These are phyloP conservation scores for Danaus melanippus DNA, from an alignment of 1,140 invertebrate species.

Conservation along the genomic window DNA sequence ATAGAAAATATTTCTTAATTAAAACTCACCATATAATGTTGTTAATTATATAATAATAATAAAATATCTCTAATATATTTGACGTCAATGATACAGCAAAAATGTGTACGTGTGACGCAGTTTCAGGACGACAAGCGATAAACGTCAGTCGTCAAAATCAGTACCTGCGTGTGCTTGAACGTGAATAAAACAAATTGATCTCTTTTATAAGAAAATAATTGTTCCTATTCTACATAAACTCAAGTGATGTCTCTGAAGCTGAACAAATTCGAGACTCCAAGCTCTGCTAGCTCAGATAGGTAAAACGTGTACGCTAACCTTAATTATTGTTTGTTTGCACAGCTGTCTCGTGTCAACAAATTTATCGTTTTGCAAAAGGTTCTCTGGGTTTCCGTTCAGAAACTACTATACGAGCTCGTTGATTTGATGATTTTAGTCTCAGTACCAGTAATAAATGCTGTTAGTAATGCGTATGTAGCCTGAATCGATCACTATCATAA, in stretches of 20 bases:
- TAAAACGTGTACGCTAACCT: constrained; percentile 68
- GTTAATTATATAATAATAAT: too few species aligned
- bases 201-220: constrained; percentile 25
- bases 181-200: constrained; percentile 37
- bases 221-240: constrained; percentile 24
- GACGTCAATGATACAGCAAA: constrained; percentile 14
- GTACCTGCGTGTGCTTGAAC: constrained; percentile 42
- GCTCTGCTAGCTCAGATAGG: constrained; percentile 88
- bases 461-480: constrained; percentile 12
- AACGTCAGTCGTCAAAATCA: constrained; percentile 36
- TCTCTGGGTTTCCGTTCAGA: constrained; percentile 15
- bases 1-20: too few species aligned
- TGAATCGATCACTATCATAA: constrained; percentile 38
- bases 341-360: constrained; percentile 61
- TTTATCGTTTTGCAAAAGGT: constrained; percentile 30
- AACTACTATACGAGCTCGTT: constrained; percentile 24
- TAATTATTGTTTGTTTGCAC: constrained; percentile 56
- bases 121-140: constrained; percentile 30
- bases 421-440: constrained; percentile 28
- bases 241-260: constrained; percentile 78
- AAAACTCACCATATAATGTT: too few species aligned
- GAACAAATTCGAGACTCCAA: constrained; percentile 81
- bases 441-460: constrained; percentile 31
- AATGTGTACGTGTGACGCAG: constrained; percentile 24
- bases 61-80: neutral